phyloP scores from a whole-genome alignment of 2,888 invertebrate species.

The Pheosia tremula region DNA sequence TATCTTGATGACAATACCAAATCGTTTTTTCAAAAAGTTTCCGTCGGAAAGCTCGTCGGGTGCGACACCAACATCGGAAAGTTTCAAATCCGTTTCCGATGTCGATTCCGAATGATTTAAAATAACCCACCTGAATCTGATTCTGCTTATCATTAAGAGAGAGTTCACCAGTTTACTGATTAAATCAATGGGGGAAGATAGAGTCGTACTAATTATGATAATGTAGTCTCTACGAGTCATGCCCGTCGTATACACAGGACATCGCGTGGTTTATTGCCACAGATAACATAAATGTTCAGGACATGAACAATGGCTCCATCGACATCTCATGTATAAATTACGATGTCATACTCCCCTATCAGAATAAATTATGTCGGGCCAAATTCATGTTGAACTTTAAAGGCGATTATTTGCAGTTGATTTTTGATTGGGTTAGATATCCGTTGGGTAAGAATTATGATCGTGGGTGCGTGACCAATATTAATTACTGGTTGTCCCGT shows the following conservation, averaged over 20 bases:
- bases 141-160: not conserved
- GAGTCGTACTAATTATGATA: not conserved
- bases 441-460: not conserved
- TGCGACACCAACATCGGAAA: too few species aligned
- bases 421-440: slow-evolving; percentile 8
- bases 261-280: slow-evolving; percentile 54
- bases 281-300: slow-evolving; percentile 64
- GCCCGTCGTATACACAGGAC: slow-evolving; percentile 23
- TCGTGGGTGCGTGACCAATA: not conserved
- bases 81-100: too few species aligned
- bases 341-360: slow-evolving; percentile 52
- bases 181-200: not conserved
- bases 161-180: not conserved
- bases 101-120: too few species aligned
- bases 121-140: not conserved
- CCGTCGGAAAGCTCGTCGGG: too few species aligned
- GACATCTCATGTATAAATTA: slow-evolving; percentile 54
- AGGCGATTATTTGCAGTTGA: slow-evolving; percentile 29
- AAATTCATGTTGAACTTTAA: slow-evolving; percentile 45
- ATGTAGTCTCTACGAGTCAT: not conserved
- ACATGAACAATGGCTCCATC: slow-evolving; percentile 54
- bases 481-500: not conserved
- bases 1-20: too few species aligned
- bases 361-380: slow-evolving; percentile 47
- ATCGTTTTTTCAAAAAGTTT: too few species aligned